Percentiles rank a stretch among this genome's conserved stretches.
Conservation (phyloP, 1,140 invertebrate genomes). For the Orius laevigatus region DNA sequence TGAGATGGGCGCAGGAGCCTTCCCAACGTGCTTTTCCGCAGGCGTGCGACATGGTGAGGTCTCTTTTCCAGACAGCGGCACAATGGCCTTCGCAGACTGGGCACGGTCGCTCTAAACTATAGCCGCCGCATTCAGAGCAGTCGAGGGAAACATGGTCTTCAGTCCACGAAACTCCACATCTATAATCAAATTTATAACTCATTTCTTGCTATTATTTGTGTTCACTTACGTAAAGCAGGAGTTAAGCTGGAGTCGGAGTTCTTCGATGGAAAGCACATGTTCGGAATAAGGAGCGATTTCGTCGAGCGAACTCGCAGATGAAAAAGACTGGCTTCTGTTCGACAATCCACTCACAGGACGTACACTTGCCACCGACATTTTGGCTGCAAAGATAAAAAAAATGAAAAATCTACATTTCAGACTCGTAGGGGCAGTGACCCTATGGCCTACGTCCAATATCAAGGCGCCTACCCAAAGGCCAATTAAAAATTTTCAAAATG, state of each 20-base stretch:
- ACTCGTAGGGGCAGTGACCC: too few relatives aligned
- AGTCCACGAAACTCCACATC: slow-evolving; percentile 67
- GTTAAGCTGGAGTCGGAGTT: slow-evolving; percentile 47
- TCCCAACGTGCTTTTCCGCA: slow-evolving; percentile 56
- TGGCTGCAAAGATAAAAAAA: slow-evolving; percentile 20
- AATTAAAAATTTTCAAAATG: too few relatives aligned
- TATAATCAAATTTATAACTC: slow-evolving; percentile 21
- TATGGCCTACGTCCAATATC: too few relatives aligned
- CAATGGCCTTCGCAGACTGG: slow-evolving; percentile 61
- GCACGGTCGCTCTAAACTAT: slow-evolving; percentile 57
- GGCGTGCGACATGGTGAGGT: slow-evolving; percentile 57
- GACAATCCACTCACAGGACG: slow-evolving; percentile 13
- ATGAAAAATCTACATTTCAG: neutral
- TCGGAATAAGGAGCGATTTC: slow-evolving; percentile 23
- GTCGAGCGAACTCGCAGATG: slow-evolving; percentile 14
- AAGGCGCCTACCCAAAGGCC: too few relatives aligned
- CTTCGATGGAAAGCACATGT: slow-evolving; percentile 48
- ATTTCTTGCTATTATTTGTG: neutral
- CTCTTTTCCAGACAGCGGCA: slow-evolving; percentile 53
- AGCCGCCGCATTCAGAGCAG: slow-evolving; percentile 68
- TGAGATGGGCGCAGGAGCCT: slow-evolving; percentile 32
- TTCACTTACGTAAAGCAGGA: slow-evolving; percentile 53
- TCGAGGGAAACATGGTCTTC: slow-evolving; percentile 63
- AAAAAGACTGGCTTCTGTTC: slow-evolving; percentile 16
- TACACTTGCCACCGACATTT: slow-evolving; percentile 18